A percentile compares a stretch with the other conserved stretches of the same genome.
These are phyloP conservation scores for Thalassophryne amazonica DNA, from an alignment of 2,797 vertebrate genomes.

Conservation along the genomic window DNA sequence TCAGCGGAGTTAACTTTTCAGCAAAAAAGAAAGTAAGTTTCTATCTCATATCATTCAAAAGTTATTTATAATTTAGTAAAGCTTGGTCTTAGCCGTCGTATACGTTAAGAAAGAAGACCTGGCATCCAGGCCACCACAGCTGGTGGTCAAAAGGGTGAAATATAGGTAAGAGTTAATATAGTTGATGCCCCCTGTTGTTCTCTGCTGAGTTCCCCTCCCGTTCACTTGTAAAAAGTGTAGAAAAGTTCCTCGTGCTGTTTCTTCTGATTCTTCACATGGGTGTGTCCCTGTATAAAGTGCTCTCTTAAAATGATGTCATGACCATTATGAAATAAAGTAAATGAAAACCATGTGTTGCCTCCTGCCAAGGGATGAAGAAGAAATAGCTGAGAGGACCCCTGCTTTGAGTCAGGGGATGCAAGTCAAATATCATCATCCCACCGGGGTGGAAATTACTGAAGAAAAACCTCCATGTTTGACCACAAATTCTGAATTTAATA, in stretches of 20 bases:
- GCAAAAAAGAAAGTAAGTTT: too few species aligned
- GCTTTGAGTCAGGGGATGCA: constrained; percentile 18
- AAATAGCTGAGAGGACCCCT: constrained; percentile 10
- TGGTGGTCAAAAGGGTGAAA: too few species aligned
- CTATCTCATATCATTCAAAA: too few species aligned
- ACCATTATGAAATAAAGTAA: constrained; percentile 1
- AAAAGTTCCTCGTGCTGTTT: constrained; percentile 2
- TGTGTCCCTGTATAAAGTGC: constrained; percentile 45
- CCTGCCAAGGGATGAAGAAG: background rate
- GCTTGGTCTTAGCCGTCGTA: too few species aligned
- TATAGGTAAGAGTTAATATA: too few species aligned
- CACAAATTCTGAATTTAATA: constrained; percentile 15
- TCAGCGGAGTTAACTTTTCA: too few species aligned
- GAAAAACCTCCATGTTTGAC: constrained; percentile 17
- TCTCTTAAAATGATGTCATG: constrained; percentile 48
- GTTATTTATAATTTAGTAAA: too few species aligned
- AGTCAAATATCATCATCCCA: constrained; percentile 4
- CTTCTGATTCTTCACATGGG: constrained; percentile 23
- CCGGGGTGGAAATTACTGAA: background rate
- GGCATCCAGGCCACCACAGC: too few species aligned
- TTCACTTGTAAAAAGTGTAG: too few species aligned
- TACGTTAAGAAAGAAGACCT: too few species aligned
- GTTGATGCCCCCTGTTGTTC: too few species aligned
- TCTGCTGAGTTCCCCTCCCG: too few species aligned
- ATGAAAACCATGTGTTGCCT: constrained; percentile 44